Conservation (phyloP, 2,797 vertebrate species). For the Alauda arvensis region DNA sequence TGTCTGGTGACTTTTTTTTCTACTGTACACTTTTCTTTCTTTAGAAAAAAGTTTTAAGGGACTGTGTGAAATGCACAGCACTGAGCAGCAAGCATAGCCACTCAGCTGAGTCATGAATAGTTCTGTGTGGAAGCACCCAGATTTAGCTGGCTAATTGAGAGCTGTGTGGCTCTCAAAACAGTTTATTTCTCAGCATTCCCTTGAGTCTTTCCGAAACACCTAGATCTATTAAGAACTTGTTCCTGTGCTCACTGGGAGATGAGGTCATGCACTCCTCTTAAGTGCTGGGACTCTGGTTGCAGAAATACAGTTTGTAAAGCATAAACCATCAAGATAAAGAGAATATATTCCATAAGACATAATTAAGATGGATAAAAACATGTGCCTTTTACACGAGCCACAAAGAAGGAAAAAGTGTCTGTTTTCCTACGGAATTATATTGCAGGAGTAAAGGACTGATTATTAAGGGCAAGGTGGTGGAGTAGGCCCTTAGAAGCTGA, state of each 20-base stretch:
- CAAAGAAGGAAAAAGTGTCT: neutral
- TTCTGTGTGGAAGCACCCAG: neutral
- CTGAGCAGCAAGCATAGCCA: neutral
- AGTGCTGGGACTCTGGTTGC: neutral
- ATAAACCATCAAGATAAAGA: neutral
- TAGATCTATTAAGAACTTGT: neutral
- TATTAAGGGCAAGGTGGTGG: neutral
- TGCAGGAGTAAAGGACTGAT: neutral
- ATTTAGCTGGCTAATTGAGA: neutral
- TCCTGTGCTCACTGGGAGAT: neutral
- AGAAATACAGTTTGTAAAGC: neutral
- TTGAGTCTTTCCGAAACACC: neutral
- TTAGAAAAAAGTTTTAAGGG: neutral
- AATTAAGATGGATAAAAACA: neutral
- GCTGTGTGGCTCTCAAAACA: too few relatives aligned
- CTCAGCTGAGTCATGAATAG: neutral
- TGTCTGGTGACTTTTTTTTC: neutral
- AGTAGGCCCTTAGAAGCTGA: neutral
- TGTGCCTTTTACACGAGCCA: neutral
- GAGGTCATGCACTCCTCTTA: fast-evolving
- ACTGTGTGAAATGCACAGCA: neutral
- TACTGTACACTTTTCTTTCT: neutral
- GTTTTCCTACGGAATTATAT: neutral
- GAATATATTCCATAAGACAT: neutral
- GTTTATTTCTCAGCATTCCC: fast-evolving